Percentiles rank a stretch among this genome's conserved stretches.
Conservation (phyloP, 2,113 vertebrate species). For the Oceanites oceanicus region DNA sequence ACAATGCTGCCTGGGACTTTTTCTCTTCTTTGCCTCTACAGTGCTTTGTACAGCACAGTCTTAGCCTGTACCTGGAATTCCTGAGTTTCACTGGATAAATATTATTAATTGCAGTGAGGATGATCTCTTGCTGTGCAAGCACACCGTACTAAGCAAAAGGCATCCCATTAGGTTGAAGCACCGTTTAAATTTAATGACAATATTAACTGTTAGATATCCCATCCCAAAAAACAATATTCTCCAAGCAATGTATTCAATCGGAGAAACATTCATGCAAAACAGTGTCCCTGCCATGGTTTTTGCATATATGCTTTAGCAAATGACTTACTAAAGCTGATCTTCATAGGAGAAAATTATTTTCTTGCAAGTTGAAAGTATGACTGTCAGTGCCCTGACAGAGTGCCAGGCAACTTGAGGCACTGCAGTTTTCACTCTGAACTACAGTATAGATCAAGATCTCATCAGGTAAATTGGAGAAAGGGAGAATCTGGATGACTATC, state of each 20-base stretch:
- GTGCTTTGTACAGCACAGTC: background rate
- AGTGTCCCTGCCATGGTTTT: background rate
- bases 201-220: background rate
- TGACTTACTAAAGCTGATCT: background rate
- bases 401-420: background rate
- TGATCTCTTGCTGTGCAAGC: background rate
- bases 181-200: background rate
- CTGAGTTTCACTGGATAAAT: background rate
- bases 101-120: background rate
- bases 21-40: background rate
- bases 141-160: background rate
- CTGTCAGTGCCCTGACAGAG: background rate
- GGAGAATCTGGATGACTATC: background rate
- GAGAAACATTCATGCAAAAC: background rate
- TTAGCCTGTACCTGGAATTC: background rate
- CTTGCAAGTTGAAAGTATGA: background rate
- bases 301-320: background rate
- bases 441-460: background rate
- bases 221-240: background rate
- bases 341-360: background rate
- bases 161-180: background rate
- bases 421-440: background rate
- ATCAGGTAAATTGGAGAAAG: background rate
- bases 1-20: background rate
- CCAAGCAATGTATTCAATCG: background rate